Evolutionary conservation across 2,113 vertebrate genomes (phyloP).

Genomic region (Lophochroa leadbeateri): DNA sequence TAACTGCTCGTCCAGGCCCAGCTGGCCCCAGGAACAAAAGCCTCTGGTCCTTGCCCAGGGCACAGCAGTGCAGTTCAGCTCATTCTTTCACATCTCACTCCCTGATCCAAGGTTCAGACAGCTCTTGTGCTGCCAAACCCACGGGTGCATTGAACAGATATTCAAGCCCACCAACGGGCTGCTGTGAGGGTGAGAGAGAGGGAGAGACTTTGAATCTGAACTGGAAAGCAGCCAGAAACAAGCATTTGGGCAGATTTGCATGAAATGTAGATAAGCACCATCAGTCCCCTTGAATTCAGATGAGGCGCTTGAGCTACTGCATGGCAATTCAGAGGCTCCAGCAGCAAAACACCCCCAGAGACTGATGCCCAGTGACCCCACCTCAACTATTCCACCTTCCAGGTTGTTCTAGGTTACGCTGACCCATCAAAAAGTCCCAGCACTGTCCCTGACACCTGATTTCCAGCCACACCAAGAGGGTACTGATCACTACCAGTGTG

Average conservation of each 20-base stretch:
- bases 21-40: neutral
- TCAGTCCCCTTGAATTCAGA: neutral
- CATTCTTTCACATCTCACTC: neutral
- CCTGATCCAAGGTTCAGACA: neutral
- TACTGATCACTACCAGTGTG: no score
- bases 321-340: neutral
- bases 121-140: neutral
- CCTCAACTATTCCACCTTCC: neutral
- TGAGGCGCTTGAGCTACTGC: neutral
- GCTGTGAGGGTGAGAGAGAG: neutral
- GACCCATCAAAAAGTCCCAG: neutral
- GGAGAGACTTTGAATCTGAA: neutral
- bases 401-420: neutral
- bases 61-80: neutral
- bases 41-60: neutral
- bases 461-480: neutral
- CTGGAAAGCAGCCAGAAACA: neutral
- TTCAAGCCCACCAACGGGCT: neutral
- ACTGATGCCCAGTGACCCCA: neutral
- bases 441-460: neutral
- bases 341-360: neutral
- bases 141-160: fast-evolving
- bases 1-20: neutral
- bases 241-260: neutral
- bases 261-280: slow-evolving; percentile 4